phyloP scores from a whole-genome alignment of 2,888 invertebrate genomes.

The Caenorhabditis drosophilae region DNA sequence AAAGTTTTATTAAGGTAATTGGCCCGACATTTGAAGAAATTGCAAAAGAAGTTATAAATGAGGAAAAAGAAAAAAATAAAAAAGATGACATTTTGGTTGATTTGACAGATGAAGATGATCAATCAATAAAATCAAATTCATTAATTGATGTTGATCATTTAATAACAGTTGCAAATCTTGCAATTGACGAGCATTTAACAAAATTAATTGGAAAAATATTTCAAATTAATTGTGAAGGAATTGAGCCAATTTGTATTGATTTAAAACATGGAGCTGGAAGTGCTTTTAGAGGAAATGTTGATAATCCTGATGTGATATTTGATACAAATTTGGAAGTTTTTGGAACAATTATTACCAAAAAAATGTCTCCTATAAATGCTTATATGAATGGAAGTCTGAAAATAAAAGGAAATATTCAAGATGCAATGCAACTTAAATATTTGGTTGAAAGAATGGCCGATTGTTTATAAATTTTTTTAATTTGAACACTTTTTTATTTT shows the following conservation, averaged over 20 bases:
- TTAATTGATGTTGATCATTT: slow-evolving; percentile 49
- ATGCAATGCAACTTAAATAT: slow-evolving; percentile 58
- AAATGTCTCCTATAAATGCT: slow-evolving; percentile 54
- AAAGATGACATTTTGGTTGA: slow-evolving; percentile 13
- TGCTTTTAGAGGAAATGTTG: slow-evolving; percentile 36
- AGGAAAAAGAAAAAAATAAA: too few relatives aligned
- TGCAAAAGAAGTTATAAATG: slow-evolving; percentile 29
- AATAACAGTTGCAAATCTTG: slow-evolving; percentile 45
- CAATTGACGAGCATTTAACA: slow-evolving; percentile 48
- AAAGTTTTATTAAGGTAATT: slow-evolving; percentile 24
- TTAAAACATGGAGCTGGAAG: slow-evolving; percentile 42
- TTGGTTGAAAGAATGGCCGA: slow-evolving; percentile 53
- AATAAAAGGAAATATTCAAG: slow-evolving; percentile 55
- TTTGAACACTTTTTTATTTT: neutral
- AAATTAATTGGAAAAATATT: slow-evolving; percentile 42
- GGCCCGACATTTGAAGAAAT: slow-evolving; percentile 46
- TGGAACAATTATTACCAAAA: slow-evolving; percentile 26
- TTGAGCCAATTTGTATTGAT: slow-evolving; percentile 48
- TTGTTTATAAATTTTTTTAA: slow-evolving; percentile 20
- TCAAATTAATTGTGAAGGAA: slow-evolving; percentile 37
- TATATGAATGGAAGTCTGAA: slow-evolving; percentile 60
- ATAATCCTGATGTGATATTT: slow-evolving; percentile 44
- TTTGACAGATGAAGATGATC: slow-evolving; percentile 10
- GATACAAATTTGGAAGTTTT: slow-evolving; percentile 33
- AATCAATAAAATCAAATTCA: slow-evolving; percentile 7